Evolutionary conservation across 2,888 invertebrate genomes (phyloP).

Genomic region (Plagiodera versicolora): DNA sequence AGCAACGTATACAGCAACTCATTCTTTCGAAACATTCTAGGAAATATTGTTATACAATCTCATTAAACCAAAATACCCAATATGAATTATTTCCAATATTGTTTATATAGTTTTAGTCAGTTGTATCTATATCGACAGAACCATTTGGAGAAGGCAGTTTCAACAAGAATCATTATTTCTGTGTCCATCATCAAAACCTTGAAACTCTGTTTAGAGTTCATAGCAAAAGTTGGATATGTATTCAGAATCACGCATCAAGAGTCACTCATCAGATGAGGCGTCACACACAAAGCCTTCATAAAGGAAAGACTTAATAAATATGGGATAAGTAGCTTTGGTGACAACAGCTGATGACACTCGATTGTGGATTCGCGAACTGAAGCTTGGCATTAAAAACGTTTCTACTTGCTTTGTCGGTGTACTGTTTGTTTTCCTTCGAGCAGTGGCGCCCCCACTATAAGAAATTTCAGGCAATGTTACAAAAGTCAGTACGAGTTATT

Average conservation of each 20-base stretch:
- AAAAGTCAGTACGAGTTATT: no score
- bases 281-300: slow-evolving; percentile 30
- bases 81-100: no score
- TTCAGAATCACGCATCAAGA: slow-evolving; percentile 25
- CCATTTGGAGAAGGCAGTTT: no score
- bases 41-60: no score
- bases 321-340: slow-evolving; percentile 36
- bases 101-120: no score
- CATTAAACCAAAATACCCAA: no score
- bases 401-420: slow-evolving; percentile 54
- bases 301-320: slow-evolving; percentile 28
- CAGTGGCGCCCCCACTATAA: slow-evolving; percentile 9
- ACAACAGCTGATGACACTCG: slow-evolving; percentile 28
- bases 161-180: no score
- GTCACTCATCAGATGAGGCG: slow-evolving; percentile 22
- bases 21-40: no score
- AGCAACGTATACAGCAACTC: no score
- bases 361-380: slow-evolving; percentile 33
- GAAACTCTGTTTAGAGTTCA: background rate
- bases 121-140: no score
- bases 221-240: background rate
- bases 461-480: no score
- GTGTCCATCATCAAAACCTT: background rate
- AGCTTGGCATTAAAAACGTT: slow-evolving; percentile 36
- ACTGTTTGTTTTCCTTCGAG: slow-evolving; percentile 35